A percentile compares a stretch with the other conserved stretches of the same genome.
Conservation (phyloP, 1,140 invertebrate genomes). For the Drosophila auraria region DNA sequence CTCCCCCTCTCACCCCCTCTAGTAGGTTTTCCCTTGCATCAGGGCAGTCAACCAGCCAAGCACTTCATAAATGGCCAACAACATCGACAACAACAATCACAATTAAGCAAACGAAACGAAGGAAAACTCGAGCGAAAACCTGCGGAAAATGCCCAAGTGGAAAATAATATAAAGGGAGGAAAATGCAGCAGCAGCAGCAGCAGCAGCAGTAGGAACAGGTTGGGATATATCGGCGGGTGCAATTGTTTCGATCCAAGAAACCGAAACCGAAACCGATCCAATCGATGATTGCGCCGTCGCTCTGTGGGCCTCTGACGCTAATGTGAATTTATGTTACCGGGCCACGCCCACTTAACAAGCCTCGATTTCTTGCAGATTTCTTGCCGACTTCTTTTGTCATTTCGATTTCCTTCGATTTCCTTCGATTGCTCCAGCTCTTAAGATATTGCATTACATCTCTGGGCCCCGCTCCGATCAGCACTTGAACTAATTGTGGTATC, state of each 20-base stretch:
- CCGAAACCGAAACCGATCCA: conserved; percentile 30
- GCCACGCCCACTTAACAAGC: conserved; percentile 66
- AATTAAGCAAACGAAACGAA: conserved; percentile 69
- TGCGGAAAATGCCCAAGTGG: conserved; percentile 57
- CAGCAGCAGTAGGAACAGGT: not conserved
- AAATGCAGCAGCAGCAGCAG: not conserved
- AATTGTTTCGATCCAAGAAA: conserved; percentile 34
- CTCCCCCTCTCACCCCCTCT: not conserved
- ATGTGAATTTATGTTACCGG: conserved; percentile 65
- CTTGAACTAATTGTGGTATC: conserved; percentile 72
- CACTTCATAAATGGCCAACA: conserved; percentile 75
- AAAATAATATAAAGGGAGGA: conserved; percentile 10
- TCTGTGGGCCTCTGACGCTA: conserved; percentile 55
- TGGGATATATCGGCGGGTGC: conserved; percentile 26
- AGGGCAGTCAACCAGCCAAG: conserved; percentile 56
- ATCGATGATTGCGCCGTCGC: conserved; percentile 47
- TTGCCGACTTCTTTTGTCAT: conserved; percentile 10
- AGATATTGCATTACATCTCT: conserved; percentile 61
- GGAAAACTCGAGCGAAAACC: conserved; percentile 14
- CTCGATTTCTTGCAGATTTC: conserved; percentile 7
- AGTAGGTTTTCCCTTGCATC: conserved; percentile 49
- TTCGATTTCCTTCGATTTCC: conserved; percentile 13
- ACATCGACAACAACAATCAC: conserved; percentile 49
- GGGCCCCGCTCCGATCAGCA: conserved; percentile 30
- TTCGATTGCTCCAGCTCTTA: conserved; percentile 14